Evolutionary conservation across 1,140 invertebrate species (phyloP), one percentile per base, ranked within the genome.

Genomic region (Heliconius hermathena): DNA sequence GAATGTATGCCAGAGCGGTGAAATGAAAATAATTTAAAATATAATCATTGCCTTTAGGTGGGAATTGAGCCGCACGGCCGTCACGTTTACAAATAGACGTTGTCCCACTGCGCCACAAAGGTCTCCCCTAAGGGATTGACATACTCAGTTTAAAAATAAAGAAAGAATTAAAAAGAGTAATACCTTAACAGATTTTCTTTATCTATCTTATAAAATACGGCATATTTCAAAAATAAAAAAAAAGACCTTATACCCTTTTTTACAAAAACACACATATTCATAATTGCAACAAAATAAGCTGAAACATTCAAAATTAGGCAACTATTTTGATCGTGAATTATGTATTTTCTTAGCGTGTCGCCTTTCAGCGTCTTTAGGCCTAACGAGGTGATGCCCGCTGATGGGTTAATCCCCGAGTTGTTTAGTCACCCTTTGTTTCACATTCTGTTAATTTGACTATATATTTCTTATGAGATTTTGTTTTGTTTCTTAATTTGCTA

Each of bases 321-420:
- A 76, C 72, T 81, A 81, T 81, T 81, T 81, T 41, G 33, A 71
- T 77, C 57, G 71, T 77, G 71, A 77, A 41, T 80, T 73, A 80
- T 81, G 74, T 80, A 80, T 80, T 72, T 76, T 80, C 73, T 80
- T 52, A 57, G 38, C 71, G 60, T 36, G 54, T 80, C 71, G 46
- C 74, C 22, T 71, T 75, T 71, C 73, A 80, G 71, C 74, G 74
- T 80, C 75, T 80, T 80, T 71, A 71, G 22, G 49, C 38, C 60
- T 80, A 80, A 80, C 75, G 78, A 80, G 78, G 74, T 76, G 66
- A 54, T 70, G 70, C 46, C 29, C 73, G 78, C 20, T 76, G 78
- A 80, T 74, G 66, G 73, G 41, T 76, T 76, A 80, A 80, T 80
- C 74, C 57, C 36, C 36, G 41, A 26, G 29, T 33, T 70, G 26